phyloP scores from a whole-genome alignment of 2,888 invertebrate species.

The Lasioglossum lativentre region DNA sequence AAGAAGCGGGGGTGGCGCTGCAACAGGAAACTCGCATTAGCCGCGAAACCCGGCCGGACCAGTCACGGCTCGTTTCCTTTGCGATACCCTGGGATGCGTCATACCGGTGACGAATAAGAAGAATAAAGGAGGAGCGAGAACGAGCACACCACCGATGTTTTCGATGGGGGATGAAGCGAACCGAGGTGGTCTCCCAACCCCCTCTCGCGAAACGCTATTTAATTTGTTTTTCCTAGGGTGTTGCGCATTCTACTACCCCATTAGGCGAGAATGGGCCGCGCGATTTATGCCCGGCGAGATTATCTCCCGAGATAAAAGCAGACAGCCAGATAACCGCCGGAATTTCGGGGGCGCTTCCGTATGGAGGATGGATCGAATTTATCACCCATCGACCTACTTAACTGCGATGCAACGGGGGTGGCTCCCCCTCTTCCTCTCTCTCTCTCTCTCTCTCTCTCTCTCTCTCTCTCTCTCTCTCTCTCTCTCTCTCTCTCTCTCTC shows the following conservation, averaged over 20 bases:
- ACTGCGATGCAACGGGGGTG: constrained; percentile 15
- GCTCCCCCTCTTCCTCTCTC: neutral
- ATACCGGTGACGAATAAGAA: constrained; percentile 43
- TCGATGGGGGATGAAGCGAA: neutral
- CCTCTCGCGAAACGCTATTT: constrained; percentile 66
- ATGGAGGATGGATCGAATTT: constrained; percentile 74
- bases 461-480: neutral
- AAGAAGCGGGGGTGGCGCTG: constrained; percentile 13
- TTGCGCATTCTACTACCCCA: constrained; percentile 65
- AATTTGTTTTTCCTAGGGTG: constrained; percentile 74
- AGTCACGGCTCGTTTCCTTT: constrained; percentile 58
- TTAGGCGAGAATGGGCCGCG: constrained; percentile 72
- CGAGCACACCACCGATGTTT: neutral
- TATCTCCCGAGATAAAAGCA: constrained; percentile 74
- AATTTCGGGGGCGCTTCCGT: constrained; percentile 60
- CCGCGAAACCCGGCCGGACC: constrained; percentile 26
- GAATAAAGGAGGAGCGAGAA: constrained; percentile 20
- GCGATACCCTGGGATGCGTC: constrained; percentile 60
- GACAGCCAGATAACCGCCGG: constrained; percentile 69
- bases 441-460: neutral
- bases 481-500: neutral
- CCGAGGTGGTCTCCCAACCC: neutral
- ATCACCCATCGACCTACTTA: constrained; percentile 79
- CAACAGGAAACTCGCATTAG: constrained; percentile 39
- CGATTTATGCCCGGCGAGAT: constrained; percentile 77